Conservation (phyloP, 2,113 vertebrate genomes). For the Leucoraja erinaceus region DNA sequence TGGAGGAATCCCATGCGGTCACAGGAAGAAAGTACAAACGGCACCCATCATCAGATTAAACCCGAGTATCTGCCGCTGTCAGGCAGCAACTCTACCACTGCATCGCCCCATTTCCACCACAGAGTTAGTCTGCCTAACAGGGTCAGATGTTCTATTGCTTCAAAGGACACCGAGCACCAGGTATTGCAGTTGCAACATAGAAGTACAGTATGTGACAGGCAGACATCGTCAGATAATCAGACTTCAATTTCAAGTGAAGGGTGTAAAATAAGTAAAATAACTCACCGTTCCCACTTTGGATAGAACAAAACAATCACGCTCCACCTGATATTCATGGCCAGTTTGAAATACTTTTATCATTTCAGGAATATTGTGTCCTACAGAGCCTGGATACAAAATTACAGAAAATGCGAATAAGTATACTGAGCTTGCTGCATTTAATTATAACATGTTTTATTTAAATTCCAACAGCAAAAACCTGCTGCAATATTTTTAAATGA, state of each 20-base stretch:
- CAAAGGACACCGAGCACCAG: too few species aligned
- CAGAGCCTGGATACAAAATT: conserved; percentile 58
- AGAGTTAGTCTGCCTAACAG: too few species aligned
- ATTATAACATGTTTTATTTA: background rate
- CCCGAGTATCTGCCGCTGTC: too few species aligned
- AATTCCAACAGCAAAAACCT: conserved; percentile 5
- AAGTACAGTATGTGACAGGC: too few species aligned
- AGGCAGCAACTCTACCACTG: too few species aligned
- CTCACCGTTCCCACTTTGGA: conserved; percentile 70
- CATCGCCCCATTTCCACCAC: too few species aligned
- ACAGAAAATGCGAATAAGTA: background rate
- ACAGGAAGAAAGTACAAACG: too few species aligned
- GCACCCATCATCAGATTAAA: too few species aligned
- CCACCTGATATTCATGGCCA: conserved; percentile 69
- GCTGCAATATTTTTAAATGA: background rate
- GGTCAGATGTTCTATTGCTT: too few species aligned
- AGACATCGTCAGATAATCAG: too few species aligned
- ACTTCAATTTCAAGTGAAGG: background rate
- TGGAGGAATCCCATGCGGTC: too few species aligned
- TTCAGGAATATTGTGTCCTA: conserved; percentile 66
- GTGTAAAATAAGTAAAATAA: conserved; percentile 40
- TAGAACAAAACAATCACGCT: conserved; percentile 55
- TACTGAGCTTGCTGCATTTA: background rate
- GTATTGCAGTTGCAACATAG: too few species aligned
- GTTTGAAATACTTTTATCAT: conserved; percentile 72